Evolutionary conservation across 2,113 vertebrate genomes (phyloP), one percentile per base, ranked within the genome.

Genomic region (Hemiscyllium ocellatum): DNA sequence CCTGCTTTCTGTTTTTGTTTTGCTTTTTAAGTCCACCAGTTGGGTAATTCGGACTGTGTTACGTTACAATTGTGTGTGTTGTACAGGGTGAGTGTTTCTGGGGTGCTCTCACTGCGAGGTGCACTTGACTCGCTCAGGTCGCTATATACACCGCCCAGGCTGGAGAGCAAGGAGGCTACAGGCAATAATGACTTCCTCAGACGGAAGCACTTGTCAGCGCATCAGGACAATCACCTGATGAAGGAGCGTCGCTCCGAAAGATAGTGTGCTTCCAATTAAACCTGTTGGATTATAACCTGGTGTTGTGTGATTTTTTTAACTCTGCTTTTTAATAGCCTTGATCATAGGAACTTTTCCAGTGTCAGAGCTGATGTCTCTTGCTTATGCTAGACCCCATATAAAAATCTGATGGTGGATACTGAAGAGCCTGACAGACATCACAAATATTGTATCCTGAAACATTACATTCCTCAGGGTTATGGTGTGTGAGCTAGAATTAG

Each of bases 171-270:
- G 94, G 94, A 95, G 50, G 33, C 12, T 42, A 72, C 12, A 70
- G 68, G 47, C 29, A 72, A 72, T 29, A 95, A 95, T 95, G 33
- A 69, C 52, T 95, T 95, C 94, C 69, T 68, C 72, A 47, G 42
- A 52, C 68, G 68, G 94, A 95, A 95, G 66, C 26, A 70, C 7
- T 95, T 70, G 37, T 72, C 68, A 72, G 89, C 33, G 89, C n/a
- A n/a, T n/a, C n/a, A n/a, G n/a, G n/a, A n/a, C n/a, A n/a, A n/a
- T n/a, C n/a, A n/a, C n/a, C n/a, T n/a, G n/a, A n/a, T n/a, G n/a
- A n/a, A n/a, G n/a, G n/a, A n/a, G n/a, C n/a, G n/a, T n/a, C n/a
- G n/a, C n/a, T n/a, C n/a, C n/a, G n/a, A n/a, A n/a, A n/a, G n/a
- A n/a, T n/a, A n/a, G n/a, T n/a, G n/a, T n/a, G n/a, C n/a, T n/a